Evolutionary conservation across 2,113 vertebrate genomes (phyloP), one percentile per base, ranked within the genome.

Genomic region (Spea bombifrons): DNA sequence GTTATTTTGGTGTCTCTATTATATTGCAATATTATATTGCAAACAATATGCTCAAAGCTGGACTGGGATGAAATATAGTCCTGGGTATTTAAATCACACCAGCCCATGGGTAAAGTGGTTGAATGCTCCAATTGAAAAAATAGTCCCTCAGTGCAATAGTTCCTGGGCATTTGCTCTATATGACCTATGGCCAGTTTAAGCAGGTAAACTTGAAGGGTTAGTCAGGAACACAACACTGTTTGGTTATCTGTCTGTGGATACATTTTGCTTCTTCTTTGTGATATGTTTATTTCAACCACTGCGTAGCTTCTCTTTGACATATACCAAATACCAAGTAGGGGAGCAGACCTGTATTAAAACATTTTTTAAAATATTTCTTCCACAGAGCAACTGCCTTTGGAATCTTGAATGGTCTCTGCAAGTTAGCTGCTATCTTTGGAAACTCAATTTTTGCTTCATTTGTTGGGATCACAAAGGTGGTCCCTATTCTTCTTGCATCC

Each of bases 381-480:
- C 59, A 3, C 89, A 99, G 97, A 85, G 95, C 95, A 75, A 98
- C 96, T 0, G 96, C 96, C 2, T 98, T 98, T 43, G 96, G 97
- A 30, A 93, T 99, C 87, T 92, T 99, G 82, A 98, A 97, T 0
- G 96, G 93, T 9, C 83, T 97, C 75, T 95, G 95, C 81, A 99
- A 97, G 88, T 88, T 99, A 57, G 97, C 93, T 0, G 95, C 96
- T 85, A 96, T 98, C 81, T 76, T 99, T 67, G 96, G 95, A 84
- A 97, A 95, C 84, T 96, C 94, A n/a, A 94, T 97, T 86, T 99
- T 99, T 45, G 93, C 96, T 68, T 95, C 96, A 66, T 98, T 98
- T 1, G 94, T 99, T 8, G 94, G 96, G 73, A 90, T 98, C 84
- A 98, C 96, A 7, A 95, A 97, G 86, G 95, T 98, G 80, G 82